Evolutionary conservation across 1,140 invertebrate genomes (phyloP), one percentile per base, ranked within the genome.

Genomic region (Drosophila kepulauana): DNA sequence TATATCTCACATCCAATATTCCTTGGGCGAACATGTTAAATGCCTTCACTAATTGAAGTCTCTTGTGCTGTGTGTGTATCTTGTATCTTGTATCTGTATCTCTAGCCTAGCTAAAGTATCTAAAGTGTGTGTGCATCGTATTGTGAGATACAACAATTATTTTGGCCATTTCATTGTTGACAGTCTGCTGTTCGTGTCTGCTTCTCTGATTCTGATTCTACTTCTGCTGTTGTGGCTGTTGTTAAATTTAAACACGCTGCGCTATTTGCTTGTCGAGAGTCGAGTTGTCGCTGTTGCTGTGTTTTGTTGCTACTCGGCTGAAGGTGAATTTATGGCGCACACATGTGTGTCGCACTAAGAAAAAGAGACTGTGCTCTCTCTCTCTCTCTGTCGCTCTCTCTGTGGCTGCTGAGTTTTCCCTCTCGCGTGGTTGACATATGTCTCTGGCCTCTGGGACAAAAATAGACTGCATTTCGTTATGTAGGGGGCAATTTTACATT

Each of bases 291-390:
- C 13, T 52, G 30, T 20, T 43, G 49, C 48, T 63, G 20, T 25
- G 20, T 25, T 8, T 28, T 41, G 43, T 13, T 48, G 51, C 69
- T 62, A 67, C 66, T 59, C 70, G 63, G 67, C 82, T 89, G 85
- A 89, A 89, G 85, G 85, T 89, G 85, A 89, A 89, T 89, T 89
- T 89, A 89, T 89, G 81, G 85, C 78, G 86, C 86, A 89, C 85
- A 89, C 86, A 89, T 89, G 85, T 38, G 35, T 38, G 0, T 38
- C 7, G 78, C 82, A 78, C 76, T 67, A 61, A 59, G n/a, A 25
- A 15, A 25, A 8, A 49, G 59, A 49, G 41, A 20, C 48, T 65
- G 59, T 15, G 41, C n/a, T 35, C 45, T 48, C 33, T 43, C 35
- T 49, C 11, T 30, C 11, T 62, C 51, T 66, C 20, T 75, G 45